These are phyloP conservation scores for Drosophila paracracens DNA, from an alignment of 2,888 invertebrate genomes.

Conservation along the genomic window DNA sequence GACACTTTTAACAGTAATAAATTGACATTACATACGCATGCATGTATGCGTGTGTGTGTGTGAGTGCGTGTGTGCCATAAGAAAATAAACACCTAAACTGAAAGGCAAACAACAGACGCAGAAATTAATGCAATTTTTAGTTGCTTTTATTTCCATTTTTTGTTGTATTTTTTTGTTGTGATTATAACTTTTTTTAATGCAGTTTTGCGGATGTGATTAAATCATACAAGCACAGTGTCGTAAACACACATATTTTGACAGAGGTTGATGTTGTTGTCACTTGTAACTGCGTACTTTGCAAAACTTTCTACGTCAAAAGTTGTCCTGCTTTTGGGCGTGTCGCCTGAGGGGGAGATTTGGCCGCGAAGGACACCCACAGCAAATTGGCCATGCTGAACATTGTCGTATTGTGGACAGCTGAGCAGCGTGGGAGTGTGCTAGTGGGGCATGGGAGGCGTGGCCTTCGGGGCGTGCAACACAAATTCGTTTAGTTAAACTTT, in stretches of 20 bases:
- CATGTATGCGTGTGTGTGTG: slow-evolving; percentile 2
- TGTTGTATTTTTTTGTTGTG: background rate
- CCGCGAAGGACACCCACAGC: slow-evolving; percentile 47
- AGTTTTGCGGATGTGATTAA: slow-evolving; percentile 71
- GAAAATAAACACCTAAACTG: slow-evolving; percentile 60
- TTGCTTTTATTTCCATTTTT: slow-evolving; percentile 23
- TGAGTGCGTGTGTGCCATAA: slow-evolving; percentile 7
- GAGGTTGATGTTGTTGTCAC: slow-evolving; percentile 62
- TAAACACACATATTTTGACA: slow-evolving; percentile 27
- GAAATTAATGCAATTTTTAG: slow-evolving; percentile 72
- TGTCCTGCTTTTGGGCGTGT: slow-evolving; percentile 20
- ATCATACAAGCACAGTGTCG: slow-evolving; percentile 40
- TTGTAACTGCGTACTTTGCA: slow-evolving; percentile 62
- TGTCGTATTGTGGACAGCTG: slow-evolving; percentile 23
- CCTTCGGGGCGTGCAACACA: slow-evolving; percentile 50
- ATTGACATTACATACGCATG: slow-evolving; percentile 51
- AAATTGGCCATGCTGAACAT: slow-evolving; percentile 70
- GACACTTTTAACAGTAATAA: slow-evolving; percentile 53
- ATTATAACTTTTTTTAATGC: slow-evolving; percentile 73
- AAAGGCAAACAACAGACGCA: slow-evolving; percentile 56
- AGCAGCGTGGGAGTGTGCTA: background rate
- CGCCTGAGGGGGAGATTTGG: background rate
- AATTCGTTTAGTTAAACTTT: slow-evolving; percentile 70
- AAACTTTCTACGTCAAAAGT: slow-evolving; percentile 78
- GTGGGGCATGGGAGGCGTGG: slow-evolving; percentile 1